These are phyloP conservation scores for Catostylus mosaicus DNA, from an alignment of 30 jellyfish, hydroid and myxozoan species.

Conservation along the genomic window DNA sequence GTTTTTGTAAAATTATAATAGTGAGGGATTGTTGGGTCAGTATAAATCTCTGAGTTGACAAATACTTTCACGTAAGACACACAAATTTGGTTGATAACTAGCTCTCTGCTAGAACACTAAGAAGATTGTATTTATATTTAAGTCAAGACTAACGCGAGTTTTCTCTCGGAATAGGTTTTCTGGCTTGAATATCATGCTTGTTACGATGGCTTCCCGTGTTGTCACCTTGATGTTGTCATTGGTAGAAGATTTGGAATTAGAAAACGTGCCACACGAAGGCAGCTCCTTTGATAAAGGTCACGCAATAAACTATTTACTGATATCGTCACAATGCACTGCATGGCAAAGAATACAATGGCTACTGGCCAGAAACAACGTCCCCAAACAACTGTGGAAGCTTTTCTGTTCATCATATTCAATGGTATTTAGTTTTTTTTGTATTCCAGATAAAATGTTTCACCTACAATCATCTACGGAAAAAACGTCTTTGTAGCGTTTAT, in stretches of 20 bases:
- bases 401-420: conserved; percentile 67
- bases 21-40: no score
- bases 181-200: conserved; percentile 85
- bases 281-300: conserved; percentile 8
- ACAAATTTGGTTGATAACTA: no score
- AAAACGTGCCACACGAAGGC: conserved; percentile 8
- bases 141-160: no score
- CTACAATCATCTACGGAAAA: no score
- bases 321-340: conserved; percentile 51
- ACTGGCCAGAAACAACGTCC: conserved; percentile 44
- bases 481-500: no score
- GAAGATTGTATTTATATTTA: no score
- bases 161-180: conserved; percentile 88
- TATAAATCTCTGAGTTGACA: no score
- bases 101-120: no score
- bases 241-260: conserved; percentile 63
- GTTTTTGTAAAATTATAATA: no score
- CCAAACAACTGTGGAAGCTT: conserved; percentile 66
- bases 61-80: no score
- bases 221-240: conserved; percentile 62
- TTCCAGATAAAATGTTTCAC: no score
- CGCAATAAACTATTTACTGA: conserved; percentile 6
- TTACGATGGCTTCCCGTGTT: conserved; percentile 84
- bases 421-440: no score
- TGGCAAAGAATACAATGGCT: conserved; percentile 75